Conservation (phyloP, 64 coral and sea anemone genomes). For the Stylophora pistillata region DNA sequence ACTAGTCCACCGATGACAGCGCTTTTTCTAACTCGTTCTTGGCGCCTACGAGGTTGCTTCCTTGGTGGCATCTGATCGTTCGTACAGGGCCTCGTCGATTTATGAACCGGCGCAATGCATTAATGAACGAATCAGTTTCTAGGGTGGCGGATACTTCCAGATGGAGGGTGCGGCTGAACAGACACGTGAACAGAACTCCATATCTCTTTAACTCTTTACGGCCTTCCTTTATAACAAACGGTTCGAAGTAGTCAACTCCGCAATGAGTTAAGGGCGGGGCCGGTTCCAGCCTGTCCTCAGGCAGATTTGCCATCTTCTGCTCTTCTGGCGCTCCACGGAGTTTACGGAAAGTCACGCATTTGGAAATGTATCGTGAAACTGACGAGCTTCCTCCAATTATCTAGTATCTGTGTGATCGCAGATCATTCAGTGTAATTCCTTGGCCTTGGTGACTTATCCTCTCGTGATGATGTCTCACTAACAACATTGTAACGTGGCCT, state of each 20-base stretch:
- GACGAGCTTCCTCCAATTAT: constrained; percentile 1
- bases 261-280: constrained; percentile 15
- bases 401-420: background rate
- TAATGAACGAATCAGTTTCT: constrained; percentile 4
- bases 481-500: background rate
- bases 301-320: constrained; percentile 30
- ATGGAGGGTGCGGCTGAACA: background rate
- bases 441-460: background rate
- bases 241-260: background rate
- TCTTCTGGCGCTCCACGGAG: background rate
- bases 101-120: constrained; percentile 2
- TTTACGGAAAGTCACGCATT: background rate
- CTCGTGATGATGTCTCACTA: constrained; percentile 12
- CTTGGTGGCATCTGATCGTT: background rate
- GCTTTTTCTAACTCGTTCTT: background rate
- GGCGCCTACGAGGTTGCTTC: background rate
- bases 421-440: background rate
- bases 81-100: background rate
- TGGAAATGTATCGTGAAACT: background rate
- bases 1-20: background rate
- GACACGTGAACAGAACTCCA: constrained; percentile 6
- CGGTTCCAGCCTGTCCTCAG: constrained; percentile 9
- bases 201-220: constrained; percentile 2
- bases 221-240: constrained; percentile 2
- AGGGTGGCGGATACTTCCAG: background rate